These are phyloP conservation scores for Siniperca chuatsi DNA, from an alignment of 2,113 vertebrate genomes.

Conservation along the genomic window DNA sequence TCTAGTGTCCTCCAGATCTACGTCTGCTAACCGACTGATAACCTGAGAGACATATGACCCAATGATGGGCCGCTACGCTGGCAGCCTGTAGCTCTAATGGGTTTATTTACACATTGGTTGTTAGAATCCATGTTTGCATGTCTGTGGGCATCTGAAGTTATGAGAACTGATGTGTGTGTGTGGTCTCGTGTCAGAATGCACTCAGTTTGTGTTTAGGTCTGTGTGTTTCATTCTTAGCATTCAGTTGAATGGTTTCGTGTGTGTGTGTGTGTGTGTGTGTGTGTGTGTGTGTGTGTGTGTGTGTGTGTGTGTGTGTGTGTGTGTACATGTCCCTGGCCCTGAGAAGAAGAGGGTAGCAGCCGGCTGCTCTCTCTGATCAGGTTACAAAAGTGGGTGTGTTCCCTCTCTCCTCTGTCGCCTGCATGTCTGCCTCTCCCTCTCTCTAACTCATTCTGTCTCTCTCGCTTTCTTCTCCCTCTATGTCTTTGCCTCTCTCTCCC, in stretches of 20 bases:
- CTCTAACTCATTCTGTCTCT: slow-evolving; percentile 59
- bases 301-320: slow-evolving; percentile 10
- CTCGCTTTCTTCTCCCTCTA: slow-evolving; percentile 65
- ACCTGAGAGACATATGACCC: slow-evolving; percentile 23
- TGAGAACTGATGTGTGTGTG: not conserved
- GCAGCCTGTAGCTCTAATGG: not conserved
- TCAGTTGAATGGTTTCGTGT: not conserved
- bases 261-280: not conserved
- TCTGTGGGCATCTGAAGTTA: slow-evolving; percentile 9
- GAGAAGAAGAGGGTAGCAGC: slow-evolving; percentile 76
- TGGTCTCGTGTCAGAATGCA: not conserved
- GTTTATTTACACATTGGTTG: slow-evolving; percentile 2
- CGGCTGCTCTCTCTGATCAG: slow-evolving; percentile 81
- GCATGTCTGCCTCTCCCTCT: slow-evolving; percentile 80
- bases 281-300: not conserved
- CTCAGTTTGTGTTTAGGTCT: slow-evolving; percentile 12
- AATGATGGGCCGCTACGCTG: not conserved
- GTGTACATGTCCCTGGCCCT: slow-evolving; percentile 63
- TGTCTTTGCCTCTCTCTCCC: slow-evolving; percentile 41
- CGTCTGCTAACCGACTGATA: slow-evolving; percentile 9
- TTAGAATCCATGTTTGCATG: not conserved
- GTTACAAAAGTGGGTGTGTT: slow-evolving; percentile 86
- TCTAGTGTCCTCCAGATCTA: slow-evolving; percentile 8
- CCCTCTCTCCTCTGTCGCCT: slow-evolving; percentile 82
- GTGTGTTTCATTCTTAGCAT: slow-evolving; percentile 19